Conservation (phyloP, 92 coral and sea anemone species). For the Palythoa grandis region DNA sequence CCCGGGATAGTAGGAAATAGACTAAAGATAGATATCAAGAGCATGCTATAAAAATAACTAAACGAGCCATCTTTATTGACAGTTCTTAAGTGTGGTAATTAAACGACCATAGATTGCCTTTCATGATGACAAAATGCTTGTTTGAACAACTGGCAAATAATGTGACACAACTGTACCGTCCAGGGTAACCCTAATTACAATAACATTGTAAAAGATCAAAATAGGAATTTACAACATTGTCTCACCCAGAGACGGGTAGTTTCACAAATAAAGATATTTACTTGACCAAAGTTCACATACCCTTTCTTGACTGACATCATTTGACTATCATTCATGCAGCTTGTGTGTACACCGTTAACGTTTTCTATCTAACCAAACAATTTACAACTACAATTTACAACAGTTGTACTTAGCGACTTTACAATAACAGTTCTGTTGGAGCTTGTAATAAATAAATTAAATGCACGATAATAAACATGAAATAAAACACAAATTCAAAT, state of each 20-base stretch:
- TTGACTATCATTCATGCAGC: constrained; percentile 9
- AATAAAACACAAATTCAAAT: constrained; percentile 19
- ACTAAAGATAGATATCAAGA: constrained; percentile 11
- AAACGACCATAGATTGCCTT: constrained; percentile 34
- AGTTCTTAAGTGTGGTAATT: constrained; percentile 34
- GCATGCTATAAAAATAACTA: no score
- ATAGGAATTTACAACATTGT: constrained; percentile 10
- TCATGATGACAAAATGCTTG: constrained; percentile 35
- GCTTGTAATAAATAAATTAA: constrained; percentile 14
- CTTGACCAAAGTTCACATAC: constrained; percentile 17
- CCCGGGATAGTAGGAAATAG: constrained; percentile 3
- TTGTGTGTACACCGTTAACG: constrained; percentile 10
- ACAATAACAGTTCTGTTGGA: constrained; percentile 19
- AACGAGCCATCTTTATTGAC: constrained; percentile 5
- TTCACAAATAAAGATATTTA: background rate
- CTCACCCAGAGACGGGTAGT: constrained; percentile 17
- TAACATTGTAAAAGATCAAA: constrained; percentile 18
- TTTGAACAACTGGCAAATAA: constrained; percentile 15
- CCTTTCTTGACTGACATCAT: constrained; percentile 16
- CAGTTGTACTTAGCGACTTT: constrained; percentile 20
- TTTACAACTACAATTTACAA: constrained; percentile 2
- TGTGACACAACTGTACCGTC: constrained; percentile 29
- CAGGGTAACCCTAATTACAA: constrained; percentile 35
- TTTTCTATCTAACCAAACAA: constrained; percentile 22
- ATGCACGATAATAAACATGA: constrained; percentile 1